These are phyloP conservation scores for Onthophagus taurus DNA, from an alignment of 1,140 invertebrate species.

Conservation along the genomic window DNA sequence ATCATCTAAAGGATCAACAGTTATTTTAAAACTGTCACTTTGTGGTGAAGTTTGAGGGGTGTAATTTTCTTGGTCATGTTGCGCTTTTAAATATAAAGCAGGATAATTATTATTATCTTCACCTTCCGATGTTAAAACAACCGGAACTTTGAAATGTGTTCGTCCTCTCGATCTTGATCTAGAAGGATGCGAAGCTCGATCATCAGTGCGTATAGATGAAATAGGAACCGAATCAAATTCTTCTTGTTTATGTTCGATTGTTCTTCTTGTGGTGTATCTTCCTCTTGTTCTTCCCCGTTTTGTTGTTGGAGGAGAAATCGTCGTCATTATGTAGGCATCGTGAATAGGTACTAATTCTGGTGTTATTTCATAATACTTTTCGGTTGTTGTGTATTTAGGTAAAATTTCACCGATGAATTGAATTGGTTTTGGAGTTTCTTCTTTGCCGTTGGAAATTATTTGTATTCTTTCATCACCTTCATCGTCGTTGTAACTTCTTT, in stretches of 20 bases:
- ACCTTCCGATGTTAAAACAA: conserved; percentile 19
- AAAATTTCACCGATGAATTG: conserved; percentile 33
- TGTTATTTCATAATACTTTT: conserved; percentile 17
- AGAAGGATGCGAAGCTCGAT: conserved; percentile 19
- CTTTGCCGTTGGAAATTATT: conserved; percentile 4
- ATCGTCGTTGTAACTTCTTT: conserved; percentile 6
- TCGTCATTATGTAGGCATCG: conserved; percentile 12
- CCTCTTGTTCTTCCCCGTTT: conserved; percentile 20
- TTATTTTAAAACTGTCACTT: conserved; percentile 30
- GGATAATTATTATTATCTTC: conserved; percentile 34
- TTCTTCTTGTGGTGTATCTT: conserved; percentile 25
- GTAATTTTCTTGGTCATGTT: conserved; percentile 6
- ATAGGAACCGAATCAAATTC: conserved; percentile 9
- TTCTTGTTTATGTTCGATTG: conserved; percentile 10
- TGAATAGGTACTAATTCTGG: conserved; percentile 14
- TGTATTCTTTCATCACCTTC: conserved; percentile 7
- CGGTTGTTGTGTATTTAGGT: conserved; percentile 26
- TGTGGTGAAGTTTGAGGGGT: conserved; percentile 2
- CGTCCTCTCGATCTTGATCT: conserved; percentile 23
- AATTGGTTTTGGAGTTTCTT: conserved; percentile 15
- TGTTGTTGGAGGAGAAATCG: conserved; percentile 11
- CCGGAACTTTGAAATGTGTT: conserved; percentile 26
- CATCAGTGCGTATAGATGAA: conserved; percentile 19
- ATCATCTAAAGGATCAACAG: conserved; percentile 23
- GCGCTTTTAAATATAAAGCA: conserved; percentile 21